Conservation (phyloP, 1,140 invertebrate genomes). For the Hyles vespertilio region DNA sequence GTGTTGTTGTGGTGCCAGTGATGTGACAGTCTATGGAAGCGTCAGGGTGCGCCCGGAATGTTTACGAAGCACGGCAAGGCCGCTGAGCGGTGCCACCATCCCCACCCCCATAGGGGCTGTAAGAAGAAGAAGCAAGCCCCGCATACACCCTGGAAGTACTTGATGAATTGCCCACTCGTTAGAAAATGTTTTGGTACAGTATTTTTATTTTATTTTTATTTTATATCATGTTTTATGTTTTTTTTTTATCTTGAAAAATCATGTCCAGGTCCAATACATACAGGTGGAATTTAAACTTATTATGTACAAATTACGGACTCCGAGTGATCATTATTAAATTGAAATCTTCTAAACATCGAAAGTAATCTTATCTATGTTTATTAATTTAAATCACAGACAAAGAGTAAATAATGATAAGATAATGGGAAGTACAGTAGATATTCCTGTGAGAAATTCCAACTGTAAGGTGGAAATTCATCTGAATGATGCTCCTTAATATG, state of each 20-base stretch:
- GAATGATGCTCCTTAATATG: too few relatives aligned
- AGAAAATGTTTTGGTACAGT: constrained; percentile 77
- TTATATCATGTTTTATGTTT: constrained; percentile 25
- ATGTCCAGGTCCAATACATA: too few relatives aligned
- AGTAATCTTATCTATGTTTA: constrained; percentile 11
- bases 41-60: constrained; percentile 62
- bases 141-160: constrained; percentile 75
- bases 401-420: constrained; percentile 8
- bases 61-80: constrained; percentile 68
- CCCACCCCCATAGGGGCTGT: constrained; percentile 60
- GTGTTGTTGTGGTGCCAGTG: constrained; percentile 46
- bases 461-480: too few relatives aligned
- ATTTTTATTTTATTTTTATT: constrained; percentile 51
- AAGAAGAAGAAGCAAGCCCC: constrained; percentile 71
- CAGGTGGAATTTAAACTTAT: too few relatives aligned
- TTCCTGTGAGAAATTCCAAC: neutral
- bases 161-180: constrained; percentile 77
- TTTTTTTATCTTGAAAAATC: neutral
- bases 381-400: constrained; percentile 1
- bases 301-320: too few relatives aligned
- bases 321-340: too few relatives aligned
- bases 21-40: constrained; percentile 70
- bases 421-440: neutral
- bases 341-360: constrained; percentile 1
- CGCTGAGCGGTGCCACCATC: constrained; percentile 62